phyloP scores from a whole-genome alignment of 2,888 invertebrate genomes.

The Drosophila gaucha region DNA sequence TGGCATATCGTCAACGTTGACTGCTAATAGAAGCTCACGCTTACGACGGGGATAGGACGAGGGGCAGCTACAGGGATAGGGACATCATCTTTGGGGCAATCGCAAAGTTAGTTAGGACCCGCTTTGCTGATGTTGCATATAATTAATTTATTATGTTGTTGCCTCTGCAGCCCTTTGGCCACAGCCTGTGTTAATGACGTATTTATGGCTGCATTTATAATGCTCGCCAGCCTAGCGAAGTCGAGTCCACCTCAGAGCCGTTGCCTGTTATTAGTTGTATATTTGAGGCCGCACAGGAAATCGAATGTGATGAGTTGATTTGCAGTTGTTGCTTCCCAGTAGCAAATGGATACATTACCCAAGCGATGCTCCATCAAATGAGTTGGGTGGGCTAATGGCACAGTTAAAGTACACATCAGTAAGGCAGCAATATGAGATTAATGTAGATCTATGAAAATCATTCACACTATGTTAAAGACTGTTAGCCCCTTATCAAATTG shows the following conservation, averaged over 20 bases:
- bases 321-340: conserved; percentile 28
- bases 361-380: conserved; percentile 5
- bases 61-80: not conserved
- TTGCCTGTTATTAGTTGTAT: conserved; percentile 59
- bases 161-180: conserved; percentile 62
- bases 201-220: conserved; percentile 71
- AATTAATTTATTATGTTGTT: conserved; percentile 79
- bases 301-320: conserved; percentile 48
- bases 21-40: conserved; percentile 75
- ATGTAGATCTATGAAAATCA: not conserved
- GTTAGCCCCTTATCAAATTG: too few species aligned
- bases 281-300: conserved; percentile 57
- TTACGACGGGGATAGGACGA: conserved; percentile 29
- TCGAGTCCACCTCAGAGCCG: conserved; percentile 7
- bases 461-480: too few species aligned
- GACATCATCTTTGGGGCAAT: conserved; percentile 12
- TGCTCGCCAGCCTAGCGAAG: conserved; percentile 46
- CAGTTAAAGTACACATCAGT: not conserved
- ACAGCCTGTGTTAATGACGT: conserved; percentile 60
- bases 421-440: not conserved
- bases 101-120: conserved; percentile 21
- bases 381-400: conserved; percentile 3
- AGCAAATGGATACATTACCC: conserved; percentile 38
- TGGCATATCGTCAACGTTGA: conserved; percentile 67
- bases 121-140: conserved; percentile 77